phyloP scores from a whole-genome alignment of 2,113 vertebrate species.

The Muntiacus reevesi region DNA sequence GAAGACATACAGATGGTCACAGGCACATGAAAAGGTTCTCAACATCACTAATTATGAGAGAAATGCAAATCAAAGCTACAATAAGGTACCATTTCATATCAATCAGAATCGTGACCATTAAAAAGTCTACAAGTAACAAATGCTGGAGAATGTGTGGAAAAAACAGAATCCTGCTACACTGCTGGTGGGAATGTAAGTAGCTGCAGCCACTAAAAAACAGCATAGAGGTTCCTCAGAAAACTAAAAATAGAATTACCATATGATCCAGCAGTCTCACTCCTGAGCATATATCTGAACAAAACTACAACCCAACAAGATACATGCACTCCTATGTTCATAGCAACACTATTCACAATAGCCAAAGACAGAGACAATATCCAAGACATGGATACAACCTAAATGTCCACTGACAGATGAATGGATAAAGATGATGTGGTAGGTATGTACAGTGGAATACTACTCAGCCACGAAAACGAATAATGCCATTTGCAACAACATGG shows the following conservation, averaged over 20 bases:
- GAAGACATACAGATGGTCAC: not conserved
- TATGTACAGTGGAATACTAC: not conserved
- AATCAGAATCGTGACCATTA: not conserved
- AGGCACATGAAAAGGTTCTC: not conserved
- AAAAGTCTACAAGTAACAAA: not conserved
- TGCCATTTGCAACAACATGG: not conserved
- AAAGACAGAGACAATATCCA: not conserved
- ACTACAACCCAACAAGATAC: not conserved
- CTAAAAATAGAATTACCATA: not conserved
- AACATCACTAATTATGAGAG: not conserved
- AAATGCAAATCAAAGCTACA: not conserved
- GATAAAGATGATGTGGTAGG: not conserved
- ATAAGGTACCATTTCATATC: not conserved
- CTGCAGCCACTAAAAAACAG: not conserved
- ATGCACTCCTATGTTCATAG: not conserved
- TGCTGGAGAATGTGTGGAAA: not conserved
- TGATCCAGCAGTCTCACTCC: not conserved
- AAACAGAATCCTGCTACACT: not conserved
- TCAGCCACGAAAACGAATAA: not conserved
- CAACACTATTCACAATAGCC: not conserved
- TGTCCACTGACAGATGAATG: not conserved
- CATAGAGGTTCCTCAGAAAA: not conserved
- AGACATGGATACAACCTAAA: not conserved
- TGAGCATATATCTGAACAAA: not conserved
- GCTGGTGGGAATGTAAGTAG: not conserved